Evolutionary conservation across 2,888 invertebrate species (phyloP), one percentile per base, ranked within the genome.

Genomic region (Petrophora chlorosata): DNA sequence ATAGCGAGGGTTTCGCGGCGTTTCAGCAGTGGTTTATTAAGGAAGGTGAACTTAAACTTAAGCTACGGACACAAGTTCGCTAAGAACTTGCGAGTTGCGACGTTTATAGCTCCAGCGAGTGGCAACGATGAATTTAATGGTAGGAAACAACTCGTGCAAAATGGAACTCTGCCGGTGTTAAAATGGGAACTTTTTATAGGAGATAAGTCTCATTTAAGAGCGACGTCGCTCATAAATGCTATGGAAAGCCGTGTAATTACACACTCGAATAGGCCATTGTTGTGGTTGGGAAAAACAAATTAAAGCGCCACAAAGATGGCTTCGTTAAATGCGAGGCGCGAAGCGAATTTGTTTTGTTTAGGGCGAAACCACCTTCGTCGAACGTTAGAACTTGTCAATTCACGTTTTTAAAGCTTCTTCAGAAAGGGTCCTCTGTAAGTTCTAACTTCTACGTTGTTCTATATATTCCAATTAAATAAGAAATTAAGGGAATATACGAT

Each of bases 181-280:
- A 76, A 78, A 71, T 70, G 68, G 67, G 64, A 70, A 67, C 65
- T 67, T 73, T 48, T 74, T 73, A 70, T 58, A 62, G 57, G 56
- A 71, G 68, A 75, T 70, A 75, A 69, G 65, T 67, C 68, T 64
- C 67, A 66, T 75, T 76, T 71, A 65, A 62, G 63, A 53, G 47
- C 59, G 52, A 35, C 34, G 32, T 53, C 74, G 56, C 60, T 73
- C 67, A 66, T 74, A 70, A 74, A 74, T 54, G 53, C 51, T 39
- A 44, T 59, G 65, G 67, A 59, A 69, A 64, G 56, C 63, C 56
- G 43, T 64, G 59, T 72, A 76, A 80, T 79, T 79, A 72, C 61
- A 61, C 36, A 28, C 52, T 36, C 49, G 61, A 61, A 73, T 67
- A 58, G 65, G 52, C 67, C 45, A 76, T 81, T 80, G 79, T 80